Evolutionary conservation across 2,888 invertebrate genomes (phyloP), one percentile per base, ranked within the genome.

Genomic region (Synanthedon tipuliformis): DNA sequence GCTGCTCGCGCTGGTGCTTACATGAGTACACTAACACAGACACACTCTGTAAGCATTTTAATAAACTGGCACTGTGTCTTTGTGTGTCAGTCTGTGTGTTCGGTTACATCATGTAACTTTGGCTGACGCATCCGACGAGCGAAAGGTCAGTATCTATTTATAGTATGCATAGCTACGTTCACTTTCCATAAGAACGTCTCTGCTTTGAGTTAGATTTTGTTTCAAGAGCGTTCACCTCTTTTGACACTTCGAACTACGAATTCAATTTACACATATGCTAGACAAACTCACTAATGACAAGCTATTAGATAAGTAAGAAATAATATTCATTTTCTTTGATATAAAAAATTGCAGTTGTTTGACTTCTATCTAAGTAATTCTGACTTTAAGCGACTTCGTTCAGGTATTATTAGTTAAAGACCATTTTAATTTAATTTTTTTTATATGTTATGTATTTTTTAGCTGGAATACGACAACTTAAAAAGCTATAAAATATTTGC

Each of bases 131-230:
- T 85, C 78, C 69, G 56, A 65, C 53, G 60, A 78, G 68, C 75
- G 73, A 86, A 84, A 86, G 83, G 84, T 84, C 82, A 84, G 68
- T 69, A 74, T 75, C 76, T 83, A 82, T 83, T 77, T 75, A 80
- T 78, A 81, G 68, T 61, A 27, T 10, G 34, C 40, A 62, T 64
- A 62, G 66, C 45, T 68, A 66, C 72, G 67, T 64, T 78, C 77
- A 81, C 81, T 84, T 83, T 83, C 75, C 74, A 81, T 75, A 77
- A 73, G 67, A 75, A 70, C 66, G 65, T 69, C 53, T 61, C 57
- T 57, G 61, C 61, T 70, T 66, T 63, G 61, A 69, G 66, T 65
- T 63, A 61, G 65, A 67, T 67, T 69, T 68, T 61, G 71, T 67
- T 69, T 68, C 61, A 71, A 72, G 71, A 73, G 68, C 71, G 55